A percentile compares a stretch with the other conserved stretches of the same genome.
Conservation (phyloP, 2,113 vertebrate species). For the Lamprologus speciosus region DNA sequence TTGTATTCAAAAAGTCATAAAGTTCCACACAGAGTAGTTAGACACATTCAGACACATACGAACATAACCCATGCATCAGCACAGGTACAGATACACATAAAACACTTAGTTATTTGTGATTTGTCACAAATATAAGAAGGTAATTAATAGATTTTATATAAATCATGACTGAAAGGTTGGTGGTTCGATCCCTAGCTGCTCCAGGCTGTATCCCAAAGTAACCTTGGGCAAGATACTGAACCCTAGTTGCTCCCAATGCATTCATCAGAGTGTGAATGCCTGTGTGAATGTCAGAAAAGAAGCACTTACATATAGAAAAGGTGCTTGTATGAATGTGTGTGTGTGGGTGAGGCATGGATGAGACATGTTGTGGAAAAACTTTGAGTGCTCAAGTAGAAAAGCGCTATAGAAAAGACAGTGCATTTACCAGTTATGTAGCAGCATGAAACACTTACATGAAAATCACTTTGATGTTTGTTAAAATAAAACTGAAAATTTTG, state of each 20-base stretch:
- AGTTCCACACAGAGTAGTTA: neutral
- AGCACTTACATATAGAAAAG: neutral
- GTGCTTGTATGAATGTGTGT: neutral
- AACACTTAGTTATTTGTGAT: neutral
- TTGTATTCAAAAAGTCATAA: neutral
- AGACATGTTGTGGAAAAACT: neutral
- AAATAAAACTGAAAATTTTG: neutral
- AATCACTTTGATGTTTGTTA: neutral
- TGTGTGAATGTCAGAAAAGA: neutral
- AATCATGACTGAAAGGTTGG: neutral
- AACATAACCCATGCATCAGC: neutral
- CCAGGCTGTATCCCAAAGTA: neutral
- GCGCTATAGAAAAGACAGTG: neutral
- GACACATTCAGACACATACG: neutral
- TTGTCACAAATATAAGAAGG: neutral
- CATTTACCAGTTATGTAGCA: neutral
- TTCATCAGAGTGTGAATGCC: neutral
- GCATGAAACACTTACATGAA: neutral
- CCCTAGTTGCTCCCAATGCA: neutral
- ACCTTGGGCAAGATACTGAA: neutral
- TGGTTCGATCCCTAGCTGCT: neutral
- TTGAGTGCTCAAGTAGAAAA: neutral
- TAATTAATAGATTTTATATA: neutral
- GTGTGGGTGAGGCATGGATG: neutral
- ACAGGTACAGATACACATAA: neutral